Percentiles rank a stretch among this genome's conserved stretches.
These are phyloP conservation scores for Hedychridium roseum DNA, from an alignment of 2,888 invertebrate genomes.

Conservation along the genomic window DNA sequence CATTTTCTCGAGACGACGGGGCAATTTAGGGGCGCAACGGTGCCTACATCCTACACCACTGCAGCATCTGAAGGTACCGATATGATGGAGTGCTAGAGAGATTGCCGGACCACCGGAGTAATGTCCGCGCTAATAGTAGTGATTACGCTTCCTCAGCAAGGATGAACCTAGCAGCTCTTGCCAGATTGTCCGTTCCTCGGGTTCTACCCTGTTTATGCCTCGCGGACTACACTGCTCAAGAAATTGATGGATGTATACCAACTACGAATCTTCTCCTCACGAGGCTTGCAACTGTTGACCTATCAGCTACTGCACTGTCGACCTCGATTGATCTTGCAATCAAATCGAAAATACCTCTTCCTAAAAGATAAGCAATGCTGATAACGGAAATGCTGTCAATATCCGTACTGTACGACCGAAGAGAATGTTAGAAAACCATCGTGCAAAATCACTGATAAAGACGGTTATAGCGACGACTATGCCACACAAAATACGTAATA, in stretches of 20 bases:
- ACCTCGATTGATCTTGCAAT: no score
- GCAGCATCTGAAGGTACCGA: conserved; percentile 31
- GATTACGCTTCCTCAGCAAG: conserved; percentile 65
- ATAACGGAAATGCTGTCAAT: no score
- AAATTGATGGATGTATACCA: conserved; percentile 61
- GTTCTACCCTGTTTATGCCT: conserved; percentile 25
- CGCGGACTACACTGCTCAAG: conserved; percentile 40
- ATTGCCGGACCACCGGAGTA: conserved; percentile 68
- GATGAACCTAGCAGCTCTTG: conserved; percentile 53
- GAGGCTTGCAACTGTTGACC: no score
- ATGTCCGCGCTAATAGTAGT: conserved; percentile 68
- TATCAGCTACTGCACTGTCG: no score
- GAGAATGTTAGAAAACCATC: no score
- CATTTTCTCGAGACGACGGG: conserved; percentile 41
- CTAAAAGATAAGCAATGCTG: no score
- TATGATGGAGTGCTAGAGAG: conserved; percentile 58
- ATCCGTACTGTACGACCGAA: no score
- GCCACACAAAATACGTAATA: no score
- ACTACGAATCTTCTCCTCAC: no score
- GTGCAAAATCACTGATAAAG: no score
- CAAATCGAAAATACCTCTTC: no score
- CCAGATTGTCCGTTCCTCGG: conserved; percentile 38
- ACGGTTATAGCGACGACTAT: no score
- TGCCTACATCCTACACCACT: conserved; percentile 26
- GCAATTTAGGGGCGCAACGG: conserved; percentile 2